Percentiles rank a stretch among this genome's conserved stretches.
Conservation (phyloP, 1,140 invertebrate genomes). For the Zaprionus vittiger region DNA sequence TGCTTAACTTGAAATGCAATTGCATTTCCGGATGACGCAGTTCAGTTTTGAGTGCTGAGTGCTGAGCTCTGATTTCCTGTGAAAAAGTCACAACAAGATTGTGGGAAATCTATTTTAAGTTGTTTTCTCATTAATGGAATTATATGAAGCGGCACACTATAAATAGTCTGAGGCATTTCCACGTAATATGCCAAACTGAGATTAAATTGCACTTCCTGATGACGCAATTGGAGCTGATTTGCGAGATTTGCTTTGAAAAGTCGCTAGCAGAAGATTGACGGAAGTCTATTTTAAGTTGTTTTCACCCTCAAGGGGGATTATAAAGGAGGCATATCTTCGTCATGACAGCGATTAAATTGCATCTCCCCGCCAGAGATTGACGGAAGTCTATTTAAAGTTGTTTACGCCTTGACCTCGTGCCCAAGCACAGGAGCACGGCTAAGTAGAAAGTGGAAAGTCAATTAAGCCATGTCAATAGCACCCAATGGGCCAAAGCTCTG, state of each 20-base stretch:
- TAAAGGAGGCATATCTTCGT: no score
- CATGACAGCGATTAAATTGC: no score
- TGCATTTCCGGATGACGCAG: neutral
- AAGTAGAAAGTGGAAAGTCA: conserved; percentile 8
- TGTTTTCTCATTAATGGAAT: neutral
- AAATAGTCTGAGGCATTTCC: no score
- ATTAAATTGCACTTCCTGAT: neutral
- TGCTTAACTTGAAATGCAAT: neutral
- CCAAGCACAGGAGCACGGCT: no score
- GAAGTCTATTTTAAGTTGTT: conserved; percentile 5
- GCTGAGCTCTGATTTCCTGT: no score
- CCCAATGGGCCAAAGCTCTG: neutral
- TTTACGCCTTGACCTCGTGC: neutral
- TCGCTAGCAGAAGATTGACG: neutral
- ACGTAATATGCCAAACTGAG: neutral
- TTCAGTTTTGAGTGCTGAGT: neutral
- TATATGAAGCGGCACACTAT: no score
- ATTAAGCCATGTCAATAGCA: conserved; percentile 1
- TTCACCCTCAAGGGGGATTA: neutral
- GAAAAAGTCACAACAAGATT: neutral
- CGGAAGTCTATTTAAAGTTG: neutral
- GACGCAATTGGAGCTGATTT: neutral
- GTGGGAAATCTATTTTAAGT: neutral
- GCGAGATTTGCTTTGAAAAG: neutral
- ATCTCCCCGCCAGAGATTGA: neutral